Evolutionary conservation across 2,113 vertebrate genomes (phyloP).

Genomic region (Rhipidura dahli): DNA sequence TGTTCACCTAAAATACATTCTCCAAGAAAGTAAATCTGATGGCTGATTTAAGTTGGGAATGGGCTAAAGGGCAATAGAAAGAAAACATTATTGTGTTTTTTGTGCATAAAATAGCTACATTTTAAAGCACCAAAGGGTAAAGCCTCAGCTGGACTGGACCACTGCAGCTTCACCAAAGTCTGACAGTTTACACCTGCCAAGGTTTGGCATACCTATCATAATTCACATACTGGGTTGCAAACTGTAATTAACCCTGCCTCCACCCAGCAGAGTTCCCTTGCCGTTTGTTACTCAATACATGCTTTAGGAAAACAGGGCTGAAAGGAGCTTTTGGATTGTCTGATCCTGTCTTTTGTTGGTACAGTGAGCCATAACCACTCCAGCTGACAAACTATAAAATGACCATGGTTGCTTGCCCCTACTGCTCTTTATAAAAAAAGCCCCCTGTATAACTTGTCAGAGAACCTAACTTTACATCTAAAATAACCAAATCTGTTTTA

Average conservation of each 20-base stretch:
- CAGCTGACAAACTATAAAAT: not conserved
- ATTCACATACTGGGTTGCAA: not conserved
- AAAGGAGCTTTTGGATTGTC: not conserved
- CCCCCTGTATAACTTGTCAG: not conserved
- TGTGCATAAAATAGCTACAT: not conserved
- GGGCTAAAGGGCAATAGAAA: not conserved
- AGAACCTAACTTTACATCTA: not conserved
- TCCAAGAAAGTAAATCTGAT: not conserved
- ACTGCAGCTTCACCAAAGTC: not conserved
- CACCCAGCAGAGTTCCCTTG: not conserved
- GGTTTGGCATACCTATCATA: not conserved
- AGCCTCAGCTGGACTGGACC: not conserved
- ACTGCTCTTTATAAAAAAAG: not conserved
- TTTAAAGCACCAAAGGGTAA: not conserved
- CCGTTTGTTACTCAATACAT: not conserved
- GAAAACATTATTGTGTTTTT: not conserved
- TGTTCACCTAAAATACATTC: not conserved
- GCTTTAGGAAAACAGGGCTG: not conserved
- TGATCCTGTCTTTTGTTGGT: not conserved
- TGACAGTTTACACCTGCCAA: not conserved
- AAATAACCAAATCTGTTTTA: not conserved
- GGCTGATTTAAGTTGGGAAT: not conserved
- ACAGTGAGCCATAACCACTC: not conserved
- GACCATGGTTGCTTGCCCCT: not conserved
- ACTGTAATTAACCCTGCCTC: not conserved